Percentiles rank a stretch among this genome's conserved stretches.
These are phyloP conservation scores for Darevskia nairensis DNA, from an alignment of 2,797 vertebrate species.

Conservation along the genomic window DNA sequence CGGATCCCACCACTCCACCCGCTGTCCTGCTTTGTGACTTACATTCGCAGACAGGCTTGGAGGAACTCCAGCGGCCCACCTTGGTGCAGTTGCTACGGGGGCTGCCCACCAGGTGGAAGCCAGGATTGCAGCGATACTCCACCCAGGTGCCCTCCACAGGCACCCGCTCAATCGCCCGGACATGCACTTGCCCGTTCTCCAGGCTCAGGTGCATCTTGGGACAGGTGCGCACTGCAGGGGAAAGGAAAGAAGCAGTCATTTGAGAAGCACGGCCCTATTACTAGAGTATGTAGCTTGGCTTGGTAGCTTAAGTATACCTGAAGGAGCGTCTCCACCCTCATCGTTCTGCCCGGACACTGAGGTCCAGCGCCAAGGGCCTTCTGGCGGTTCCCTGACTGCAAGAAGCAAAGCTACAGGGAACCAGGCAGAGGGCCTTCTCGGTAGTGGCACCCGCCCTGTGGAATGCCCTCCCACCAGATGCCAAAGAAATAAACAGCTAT, in stretches of 20 bases:
- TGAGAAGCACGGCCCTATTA: neutral
- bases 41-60: slow-evolving; percentile 92
- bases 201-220: slow-evolving; percentile 88
- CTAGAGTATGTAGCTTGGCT: neutral
- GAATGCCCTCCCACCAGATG: no score
- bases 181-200: slow-evolving; percentile 88
- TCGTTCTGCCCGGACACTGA: no score
- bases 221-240: slow-evolving; percentile 86
- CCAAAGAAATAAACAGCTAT: no score
- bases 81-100: slow-evolving; percentile 90
- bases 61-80: slow-evolving; percentile 89
- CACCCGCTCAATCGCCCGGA: slow-evolving; percentile 80
- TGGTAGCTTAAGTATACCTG: no score
- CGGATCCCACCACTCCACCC: neutral
- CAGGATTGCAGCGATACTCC: slow-evolving; percentile 88
- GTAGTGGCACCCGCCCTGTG: no score
- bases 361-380: no score
- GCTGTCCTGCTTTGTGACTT: slow-evolving; percentile 64
- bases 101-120: slow-evolving; percentile 89
- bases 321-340: no score
- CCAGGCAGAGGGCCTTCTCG: no score
- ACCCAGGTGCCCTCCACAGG: slow-evolving; percentile 89
- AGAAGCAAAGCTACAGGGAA: no score
- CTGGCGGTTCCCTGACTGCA: no score
- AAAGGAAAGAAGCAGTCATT: neutral